These are phyloP conservation scores for Ephestia elutella DNA, from an alignment of 1,140 invertebrate genomes.

Conservation along the genomic window DNA sequence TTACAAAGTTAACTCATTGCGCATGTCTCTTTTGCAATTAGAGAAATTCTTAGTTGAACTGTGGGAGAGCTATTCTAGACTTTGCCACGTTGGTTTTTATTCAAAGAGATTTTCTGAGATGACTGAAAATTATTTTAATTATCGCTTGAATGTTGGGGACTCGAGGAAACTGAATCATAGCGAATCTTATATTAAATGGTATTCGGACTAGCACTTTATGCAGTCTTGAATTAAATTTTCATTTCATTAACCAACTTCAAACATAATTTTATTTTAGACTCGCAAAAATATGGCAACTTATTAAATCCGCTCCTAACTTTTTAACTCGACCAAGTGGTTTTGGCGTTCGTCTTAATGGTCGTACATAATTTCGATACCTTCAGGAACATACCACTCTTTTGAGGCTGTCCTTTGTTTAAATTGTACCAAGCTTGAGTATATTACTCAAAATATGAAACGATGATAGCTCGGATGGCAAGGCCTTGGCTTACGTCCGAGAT, in stretches of 20 bases:
- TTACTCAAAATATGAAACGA: no score
- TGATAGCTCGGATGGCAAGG: no score
- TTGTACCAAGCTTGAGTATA: no score
- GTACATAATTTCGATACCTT: no score
- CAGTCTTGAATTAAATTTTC: constrained; percentile 16
- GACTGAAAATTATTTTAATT: constrained; percentile 2
- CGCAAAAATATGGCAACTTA: no score
- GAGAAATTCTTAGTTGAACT: constrained; percentile 40
- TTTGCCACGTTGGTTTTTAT: constrained; percentile 15
- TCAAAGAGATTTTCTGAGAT: not conserved
- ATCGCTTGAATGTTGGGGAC: not conserved
- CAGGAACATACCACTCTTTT: no score
- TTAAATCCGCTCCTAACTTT: no score
- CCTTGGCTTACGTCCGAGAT: no score
- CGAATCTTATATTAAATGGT: constrained; percentile 1
- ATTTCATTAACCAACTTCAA: constrained; percentile 13
- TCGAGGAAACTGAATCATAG: not conserved
- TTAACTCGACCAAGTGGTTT: no score
- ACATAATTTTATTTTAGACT: no score
- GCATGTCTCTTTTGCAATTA: constrained; percentile 33
- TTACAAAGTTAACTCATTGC: constrained; percentile 19
- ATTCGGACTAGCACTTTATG: not conserved
- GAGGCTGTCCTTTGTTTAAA: no score
- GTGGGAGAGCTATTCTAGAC: constrained; percentile 51
- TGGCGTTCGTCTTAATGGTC: no score